Evolutionary conservation across 2,888 invertebrate species (phyloP).

Genomic region (Pollenia angustigena): DNA sequence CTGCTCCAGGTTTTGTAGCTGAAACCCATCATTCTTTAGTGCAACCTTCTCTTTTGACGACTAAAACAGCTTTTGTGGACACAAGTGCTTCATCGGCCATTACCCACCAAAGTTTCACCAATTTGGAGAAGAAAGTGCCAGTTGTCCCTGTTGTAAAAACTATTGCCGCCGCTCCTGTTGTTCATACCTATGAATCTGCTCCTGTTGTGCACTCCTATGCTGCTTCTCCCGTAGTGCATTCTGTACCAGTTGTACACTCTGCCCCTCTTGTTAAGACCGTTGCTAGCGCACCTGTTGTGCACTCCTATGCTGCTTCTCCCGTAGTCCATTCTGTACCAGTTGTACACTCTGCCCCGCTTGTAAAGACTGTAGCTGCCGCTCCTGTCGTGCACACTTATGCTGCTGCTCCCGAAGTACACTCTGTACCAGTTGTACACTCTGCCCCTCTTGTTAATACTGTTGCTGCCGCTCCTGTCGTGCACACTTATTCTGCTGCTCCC

Average conservation of each 20-base stretch:
- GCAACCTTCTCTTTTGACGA: conserved; percentile 77
- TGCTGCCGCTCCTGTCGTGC: conserved; percentile 27
- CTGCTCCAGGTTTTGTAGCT: conserved; percentile 81
- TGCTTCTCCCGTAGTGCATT: conserved; percentile 75
- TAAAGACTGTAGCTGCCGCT: conserved; percentile 69
- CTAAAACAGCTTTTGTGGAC: conserved; percentile 80
- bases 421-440: conserved; percentile 6
- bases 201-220: conserved; percentile 81
- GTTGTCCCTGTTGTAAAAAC: conserved; percentile 75
- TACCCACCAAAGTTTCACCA: conserved; percentile 86
- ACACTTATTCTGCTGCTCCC: conserved; percentile 11
- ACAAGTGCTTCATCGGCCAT: conserved; percentile 84
- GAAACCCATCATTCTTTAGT: conserved; percentile 80
- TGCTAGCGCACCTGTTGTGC: conserved; percentile 72
- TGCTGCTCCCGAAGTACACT: conserved; percentile 82
- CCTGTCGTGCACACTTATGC: conserved; percentile 80
- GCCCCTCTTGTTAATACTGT: conserved; percentile 41
- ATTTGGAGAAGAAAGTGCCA: conserved; percentile 85
- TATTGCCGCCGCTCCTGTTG: conserved; percentile 75
- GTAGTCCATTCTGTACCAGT: conserved; percentile 54
- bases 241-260: conserved; percentile 34
- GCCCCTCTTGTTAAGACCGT: conserved; percentile 74
- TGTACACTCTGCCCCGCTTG: conserved; percentile 71
- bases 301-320: conserved; percentile 81
- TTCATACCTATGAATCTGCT: conserved; percentile 75